Conservation (phyloP, 1,140 invertebrate species). For the Palaemon carinicauda region DNA sequence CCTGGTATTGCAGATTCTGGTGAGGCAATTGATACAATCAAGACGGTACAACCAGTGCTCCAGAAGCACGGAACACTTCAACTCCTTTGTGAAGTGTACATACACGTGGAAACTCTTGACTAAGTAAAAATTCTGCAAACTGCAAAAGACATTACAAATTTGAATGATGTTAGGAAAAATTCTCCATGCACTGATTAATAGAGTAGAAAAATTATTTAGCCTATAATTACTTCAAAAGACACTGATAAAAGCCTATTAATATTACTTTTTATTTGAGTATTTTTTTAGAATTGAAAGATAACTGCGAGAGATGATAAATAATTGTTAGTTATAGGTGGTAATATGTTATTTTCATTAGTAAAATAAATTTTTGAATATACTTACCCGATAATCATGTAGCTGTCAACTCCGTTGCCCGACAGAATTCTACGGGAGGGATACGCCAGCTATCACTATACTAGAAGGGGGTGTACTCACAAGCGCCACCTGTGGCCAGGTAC, state of each 20-base stretch:
- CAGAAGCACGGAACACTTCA: slow-evolving; percentile 66
- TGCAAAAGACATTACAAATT: slow-evolving; percentile 60
- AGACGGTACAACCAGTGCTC: slow-evolving; percentile 54
- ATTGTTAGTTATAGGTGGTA: no score
- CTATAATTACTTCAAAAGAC: background rate
- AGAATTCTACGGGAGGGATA: no score
- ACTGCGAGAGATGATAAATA: no score
- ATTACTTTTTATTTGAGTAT: background rate
- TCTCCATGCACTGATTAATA: no score
- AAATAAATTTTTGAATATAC: no score
- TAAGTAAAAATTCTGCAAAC: slow-evolving; percentile 69
- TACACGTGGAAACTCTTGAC: slow-evolving; percentile 66
- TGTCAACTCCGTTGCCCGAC: no score
- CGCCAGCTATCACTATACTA: no score
- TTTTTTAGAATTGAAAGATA: background rate
- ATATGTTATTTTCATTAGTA: no score
- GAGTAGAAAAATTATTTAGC: background rate
- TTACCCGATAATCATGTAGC: no score
- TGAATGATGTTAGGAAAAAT: background rate
- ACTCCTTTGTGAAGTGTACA: slow-evolving; percentile 70
- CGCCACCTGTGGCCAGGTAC: no score
- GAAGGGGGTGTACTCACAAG: no score
- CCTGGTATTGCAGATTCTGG: background rate
- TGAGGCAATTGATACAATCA: background rate
- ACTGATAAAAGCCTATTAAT: background rate